phyloP scores from a whole-genome alignment of 2,113 vertebrate genomes.

The Oryzias woworae region DNA sequence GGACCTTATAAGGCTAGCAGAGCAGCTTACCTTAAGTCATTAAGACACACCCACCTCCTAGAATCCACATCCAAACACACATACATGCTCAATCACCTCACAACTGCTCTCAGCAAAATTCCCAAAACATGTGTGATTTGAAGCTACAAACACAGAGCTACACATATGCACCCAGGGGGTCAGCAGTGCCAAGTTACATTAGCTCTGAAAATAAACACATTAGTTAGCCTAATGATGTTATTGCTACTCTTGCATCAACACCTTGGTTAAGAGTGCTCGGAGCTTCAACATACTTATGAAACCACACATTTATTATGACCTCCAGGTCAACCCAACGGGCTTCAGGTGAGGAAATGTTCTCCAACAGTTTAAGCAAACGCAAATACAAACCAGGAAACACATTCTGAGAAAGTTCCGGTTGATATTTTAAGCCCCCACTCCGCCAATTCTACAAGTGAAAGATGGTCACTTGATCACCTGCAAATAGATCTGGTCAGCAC shows the following conservation, averaged over 20 bases:
- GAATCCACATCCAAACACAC: slow-evolving; percentile 36
- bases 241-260: slow-evolving; percentile 44
- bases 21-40: slow-evolving; percentile 65
- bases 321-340: slow-evolving; percentile 32
- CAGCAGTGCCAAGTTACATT: slow-evolving; percentile 33
- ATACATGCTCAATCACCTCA: slow-evolving; percentile 15
- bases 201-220: slow-evolving; percentile 71
- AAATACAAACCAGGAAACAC: not conserved
- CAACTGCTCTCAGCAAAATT: slow-evolving; percentile 11
- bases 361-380: not conserved
- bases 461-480: slow-evolving; percentile 41
- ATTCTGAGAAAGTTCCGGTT: slow-evolving; percentile 18
- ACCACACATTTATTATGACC: slow-evolving; percentile 35
- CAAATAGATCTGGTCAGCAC: too few species aligned
- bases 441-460: slow-evolving; percentile 13
- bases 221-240: slow-evolving; percentile 62
- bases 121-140: not conserved
- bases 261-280: slow-evolving; percentile 38
- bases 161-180: slow-evolving; percentile 22
- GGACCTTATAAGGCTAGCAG: slow-evolving; percentile 65
- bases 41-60: slow-evolving; percentile 54
- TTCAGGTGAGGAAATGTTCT: slow-evolving; percentile 25
- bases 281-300: slow-evolving; percentile 27
- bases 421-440: slow-evolving; percentile 34
- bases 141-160: not conserved